These are phyloP conservation scores for Drosophila tropicalis DNA, from an alignment of 1,140 invertebrate species.

Conservation along the genomic window DNA sequence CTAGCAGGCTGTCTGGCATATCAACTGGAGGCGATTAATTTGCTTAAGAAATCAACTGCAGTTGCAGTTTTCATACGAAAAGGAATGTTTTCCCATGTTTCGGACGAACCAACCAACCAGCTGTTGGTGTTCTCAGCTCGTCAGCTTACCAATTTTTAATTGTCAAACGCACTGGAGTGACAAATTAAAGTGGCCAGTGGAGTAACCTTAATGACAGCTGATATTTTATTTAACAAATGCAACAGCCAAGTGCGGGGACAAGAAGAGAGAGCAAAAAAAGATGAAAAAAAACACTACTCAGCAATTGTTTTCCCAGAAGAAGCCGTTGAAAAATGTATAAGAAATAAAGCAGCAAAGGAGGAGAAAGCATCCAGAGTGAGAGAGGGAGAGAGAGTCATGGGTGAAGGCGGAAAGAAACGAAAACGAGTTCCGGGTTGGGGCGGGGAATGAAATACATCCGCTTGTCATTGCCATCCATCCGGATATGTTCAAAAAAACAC, in stretches of 20 bases:
- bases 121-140: slow-evolving; percentile 17
- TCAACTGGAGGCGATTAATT: slow-evolving; percentile 16
- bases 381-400: neutral
- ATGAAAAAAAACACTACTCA: slow-evolving; percentile 10
- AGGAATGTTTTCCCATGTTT: slow-evolving; percentile 27
- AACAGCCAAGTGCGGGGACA: slow-evolving; percentile 60
- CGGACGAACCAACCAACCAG: neutral
- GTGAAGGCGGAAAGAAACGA: neutral
- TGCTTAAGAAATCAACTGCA: slow-evolving; percentile 16
- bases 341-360: slow-evolving; percentile 34
- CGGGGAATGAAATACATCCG: slow-evolving; percentile 70
- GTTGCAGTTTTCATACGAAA: neutral
- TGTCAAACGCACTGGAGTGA: slow-evolving; percentile 76
- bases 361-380: neutral
- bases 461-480: slow-evolving; percentile 57
- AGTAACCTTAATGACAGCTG: slow-evolving; percentile 72
- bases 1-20: neutral
- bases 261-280: neutral
- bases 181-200: slow-evolving; percentile 61
- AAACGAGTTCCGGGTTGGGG: slow-evolving; percentile 16
- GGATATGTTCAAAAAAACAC: slow-evolving; percentile 8
- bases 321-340: slow-evolving; percentile 62
- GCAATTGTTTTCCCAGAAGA: slow-evolving; percentile 65
- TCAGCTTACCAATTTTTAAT: slow-evolving; percentile 70
- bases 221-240: slow-evolving; percentile 77